A percentile compares a stretch with the other conserved stretches of the same genome.
phyloP scores from a whole-genome alignment of 2,797 vertebrate species.

The Toxotes lorentzi region DNA sequence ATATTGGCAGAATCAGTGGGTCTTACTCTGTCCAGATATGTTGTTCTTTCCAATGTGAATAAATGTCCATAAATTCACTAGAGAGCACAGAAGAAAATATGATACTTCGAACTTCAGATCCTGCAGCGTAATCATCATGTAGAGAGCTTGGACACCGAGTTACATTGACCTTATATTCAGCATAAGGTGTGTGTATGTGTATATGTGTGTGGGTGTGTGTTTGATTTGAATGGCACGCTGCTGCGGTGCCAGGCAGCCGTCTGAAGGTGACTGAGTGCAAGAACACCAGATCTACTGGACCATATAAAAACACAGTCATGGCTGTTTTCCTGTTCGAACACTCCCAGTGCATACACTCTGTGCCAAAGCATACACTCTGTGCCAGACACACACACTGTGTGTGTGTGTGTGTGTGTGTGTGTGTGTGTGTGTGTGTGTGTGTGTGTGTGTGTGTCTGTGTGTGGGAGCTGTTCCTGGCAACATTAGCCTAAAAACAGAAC shows the following conservation, averaged over 20 bases:
- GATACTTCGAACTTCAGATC: no score
- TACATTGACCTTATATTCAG: background rate
- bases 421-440: background rate
- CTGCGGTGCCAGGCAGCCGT: background rate
- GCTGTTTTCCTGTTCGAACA: background rate
- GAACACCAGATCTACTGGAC: background rate
- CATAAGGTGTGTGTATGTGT: slow-evolving; percentile 3
- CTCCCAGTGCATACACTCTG: background rate
- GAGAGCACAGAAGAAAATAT: no score
- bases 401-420: background rate
- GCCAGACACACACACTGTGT: no score
- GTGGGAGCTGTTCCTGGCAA: background rate
- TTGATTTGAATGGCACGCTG: background rate
- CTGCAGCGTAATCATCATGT: no score
- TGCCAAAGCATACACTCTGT: no score
- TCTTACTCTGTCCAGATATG: no score
- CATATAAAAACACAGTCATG: slow-evolving; percentile 4
- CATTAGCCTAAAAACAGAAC: background rate
- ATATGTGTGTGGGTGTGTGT: background rate
- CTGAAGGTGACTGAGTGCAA: background rate
- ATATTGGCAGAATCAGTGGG: no score
- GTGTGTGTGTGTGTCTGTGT: background rate
- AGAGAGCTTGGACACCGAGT: background rate
- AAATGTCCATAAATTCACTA: no score
- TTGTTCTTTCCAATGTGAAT: no score